A percentile compares a stretch with the other conserved stretches of the same genome.
These are phyloP conservation scores for Fopius arisanus DNA, from an alignment of 1,140 invertebrate species.

Conservation along the genomic window DNA sequence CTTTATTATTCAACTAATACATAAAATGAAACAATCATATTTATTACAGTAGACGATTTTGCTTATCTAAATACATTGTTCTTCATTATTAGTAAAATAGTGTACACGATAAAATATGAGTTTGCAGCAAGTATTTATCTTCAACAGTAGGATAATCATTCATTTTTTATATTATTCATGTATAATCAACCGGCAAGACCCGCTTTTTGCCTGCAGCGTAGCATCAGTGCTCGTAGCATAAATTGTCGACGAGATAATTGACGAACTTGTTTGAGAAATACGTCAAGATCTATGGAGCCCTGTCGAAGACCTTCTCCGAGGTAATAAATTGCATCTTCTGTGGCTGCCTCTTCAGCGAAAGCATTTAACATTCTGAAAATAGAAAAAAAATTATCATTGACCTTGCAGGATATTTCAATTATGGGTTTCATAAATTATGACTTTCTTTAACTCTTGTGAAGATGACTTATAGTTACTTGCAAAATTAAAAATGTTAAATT, in stretches of 20 bases:
- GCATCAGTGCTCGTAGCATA: conserved; percentile 92
- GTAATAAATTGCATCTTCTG: conserved; percentile 98
- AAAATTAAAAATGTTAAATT: neutral
- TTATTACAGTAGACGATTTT: conserved; percentile 28
- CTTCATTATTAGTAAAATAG: conserved; percentile 37
- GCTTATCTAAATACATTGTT: conserved; percentile 30
- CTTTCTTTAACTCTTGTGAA: no score
- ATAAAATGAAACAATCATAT: conserved; percentile 18
- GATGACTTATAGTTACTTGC: conserved; percentile 12
- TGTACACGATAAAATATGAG: conserved; percentile 33
- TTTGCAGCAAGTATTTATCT: conserved; percentile 17
- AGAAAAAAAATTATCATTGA: no score
- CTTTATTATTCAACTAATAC: conserved; percentile 9
- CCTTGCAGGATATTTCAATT: no score
- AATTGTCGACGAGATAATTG: conserved; percentile 95
- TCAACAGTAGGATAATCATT: neutral
- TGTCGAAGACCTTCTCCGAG: conserved; percentile 94
- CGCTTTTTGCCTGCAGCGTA: conserved; percentile 96
- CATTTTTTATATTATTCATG: conserved; percentile 9
- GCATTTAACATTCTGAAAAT: conserved; percentile 83
- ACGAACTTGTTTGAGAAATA: conserved; percentile 96
- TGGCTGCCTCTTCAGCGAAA: conserved; percentile 97
- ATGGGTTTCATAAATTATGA: no score
- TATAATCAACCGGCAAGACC: conserved; percentile 74
- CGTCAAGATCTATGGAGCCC: conserved; percentile 93